Percentiles rank a stretch among this genome's conserved stretches.
Evolutionary conservation across 2,113 vertebrate species (phyloP).

Genomic region (Pao palembangensis): DNA sequence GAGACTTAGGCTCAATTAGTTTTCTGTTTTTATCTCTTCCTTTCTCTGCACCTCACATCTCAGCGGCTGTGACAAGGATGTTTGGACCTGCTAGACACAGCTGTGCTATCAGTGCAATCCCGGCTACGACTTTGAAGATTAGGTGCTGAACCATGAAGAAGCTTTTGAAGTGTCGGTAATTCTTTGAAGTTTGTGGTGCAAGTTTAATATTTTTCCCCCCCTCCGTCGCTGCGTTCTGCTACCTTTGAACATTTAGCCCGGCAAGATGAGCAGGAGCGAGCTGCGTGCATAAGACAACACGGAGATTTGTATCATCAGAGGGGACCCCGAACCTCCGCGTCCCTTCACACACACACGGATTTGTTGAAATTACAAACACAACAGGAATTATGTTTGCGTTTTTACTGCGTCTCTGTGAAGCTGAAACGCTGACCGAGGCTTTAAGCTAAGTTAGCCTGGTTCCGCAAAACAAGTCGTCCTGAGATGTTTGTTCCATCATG

Average conservation of each 20-base stretch:
- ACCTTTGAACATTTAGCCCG: slow-evolving; percentile 55
- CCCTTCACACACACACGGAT: background rate
- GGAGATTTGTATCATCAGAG: slow-evolving; percentile 59
- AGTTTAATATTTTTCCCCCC: slow-evolving; percentile 21
- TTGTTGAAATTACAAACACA: background rate
- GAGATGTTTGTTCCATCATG: slow-evolving; percentile 22
- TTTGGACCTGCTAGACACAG: slow-evolving; percentile 57
- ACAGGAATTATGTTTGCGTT: slow-evolving; percentile 2
- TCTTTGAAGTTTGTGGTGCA: slow-evolving; percentile 56
- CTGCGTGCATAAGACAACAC: slow-evolving; percentile 37
- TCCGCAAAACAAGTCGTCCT: slow-evolving; percentile 6
- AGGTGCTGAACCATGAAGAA: slow-evolving; percentile 55
- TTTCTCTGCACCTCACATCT: slow-evolving; percentile 50
- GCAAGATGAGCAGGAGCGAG: slow-evolving; percentile 27
- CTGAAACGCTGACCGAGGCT: too few relatives aligned
- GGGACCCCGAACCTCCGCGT: slow-evolving; percentile 22
- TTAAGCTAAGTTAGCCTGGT: background rate
- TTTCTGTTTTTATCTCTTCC: slow-evolving; percentile 58
- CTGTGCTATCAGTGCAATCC: slow-evolving; percentile 55
- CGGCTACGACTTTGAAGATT: slow-evolving; percentile 65
- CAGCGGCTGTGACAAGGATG: slow-evolving; percentile 48
- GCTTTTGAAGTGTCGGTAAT: slow-evolving; percentile 56
- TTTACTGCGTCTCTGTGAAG: slow-evolving; percentile 3
- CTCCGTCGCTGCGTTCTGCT: slow-evolving; percentile 41
- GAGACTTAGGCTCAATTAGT: slow-evolving; percentile 72